phyloP scores from a whole-genome alignment of 2,888 invertebrate genomes.

The Hecatera dysodea region DNA sequence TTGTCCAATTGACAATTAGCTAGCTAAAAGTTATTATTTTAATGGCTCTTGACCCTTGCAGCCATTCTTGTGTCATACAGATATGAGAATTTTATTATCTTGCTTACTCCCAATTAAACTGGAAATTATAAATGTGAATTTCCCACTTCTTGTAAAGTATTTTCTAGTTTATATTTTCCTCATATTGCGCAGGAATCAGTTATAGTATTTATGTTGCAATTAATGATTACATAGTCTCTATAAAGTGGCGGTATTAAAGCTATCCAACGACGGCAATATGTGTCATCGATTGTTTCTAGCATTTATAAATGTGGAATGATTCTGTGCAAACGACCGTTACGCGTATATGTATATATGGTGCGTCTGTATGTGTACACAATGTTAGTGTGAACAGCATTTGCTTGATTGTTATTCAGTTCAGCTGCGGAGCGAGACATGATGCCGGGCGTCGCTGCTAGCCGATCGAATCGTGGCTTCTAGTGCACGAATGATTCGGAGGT shows the following conservation, averaged over 20 bases:
- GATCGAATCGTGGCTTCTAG: slow-evolving; percentile 71
- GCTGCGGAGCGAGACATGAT: slow-evolving; percentile 73
- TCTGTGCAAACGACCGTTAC: slow-evolving; percentile 73
- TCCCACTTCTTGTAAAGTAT: slow-evolving; percentile 20
- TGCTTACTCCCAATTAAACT: slow-evolving; percentile 23
- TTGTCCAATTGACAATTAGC: slow-evolving; percentile 16
- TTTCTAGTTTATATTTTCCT: slow-evolving; percentile 37
- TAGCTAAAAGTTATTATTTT: slow-evolving; percentile 26
- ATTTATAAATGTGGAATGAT: slow-evolving; percentile 66
- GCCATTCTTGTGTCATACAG: slow-evolving; percentile 17
- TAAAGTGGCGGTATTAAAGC: slow-evolving; percentile 42
- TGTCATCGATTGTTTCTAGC: slow-evolving; percentile 61
- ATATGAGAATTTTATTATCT: slow-evolving; percentile 29
- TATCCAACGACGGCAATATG: slow-evolving; percentile 42
- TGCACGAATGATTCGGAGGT: slow-evolving; percentile 77
- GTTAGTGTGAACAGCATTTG: slow-evolving; percentile 70
- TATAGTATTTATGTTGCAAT: slow-evolving; percentile 33
- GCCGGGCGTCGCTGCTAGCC: slow-evolving; percentile 67
- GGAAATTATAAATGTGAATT: slow-evolving; percentile 37
- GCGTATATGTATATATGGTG: slow-evolving; percentile 41
- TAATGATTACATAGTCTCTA: slow-evolving; percentile 33
- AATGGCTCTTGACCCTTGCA: slow-evolving; percentile 22
- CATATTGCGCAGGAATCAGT: slow-evolving; percentile 18
- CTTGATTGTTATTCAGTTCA: slow-evolving; percentile 81
- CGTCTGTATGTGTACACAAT: slow-evolving; percentile 58